A percentile compares a stretch with the other conserved stretches of the same genome.
Conservation (phyloP, 2,797 vertebrate species). For the Peromyscus eremicus region DNA sequence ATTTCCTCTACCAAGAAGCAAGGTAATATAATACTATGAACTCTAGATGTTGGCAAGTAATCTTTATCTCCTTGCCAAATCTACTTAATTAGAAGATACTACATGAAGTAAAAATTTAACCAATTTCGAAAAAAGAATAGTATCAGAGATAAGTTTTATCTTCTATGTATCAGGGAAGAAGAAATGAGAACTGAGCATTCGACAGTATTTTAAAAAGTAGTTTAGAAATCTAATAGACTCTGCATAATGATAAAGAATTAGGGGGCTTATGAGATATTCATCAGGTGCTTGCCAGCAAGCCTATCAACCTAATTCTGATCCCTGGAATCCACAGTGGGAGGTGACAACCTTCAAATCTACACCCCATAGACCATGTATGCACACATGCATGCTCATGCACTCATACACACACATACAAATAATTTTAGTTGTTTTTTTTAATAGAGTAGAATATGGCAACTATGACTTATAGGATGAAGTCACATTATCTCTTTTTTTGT, state of each 20-base stretch:
- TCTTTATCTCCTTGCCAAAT: constrained; percentile 51
- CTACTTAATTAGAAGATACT: constrained; percentile 35
- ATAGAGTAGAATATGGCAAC: background rate
- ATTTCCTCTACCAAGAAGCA: constrained; percentile 18
- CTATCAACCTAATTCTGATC: background rate
- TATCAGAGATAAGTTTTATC: constrained; percentile 36
- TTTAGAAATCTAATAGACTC: background rate
- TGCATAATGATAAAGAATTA: background rate
- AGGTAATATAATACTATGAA: constrained; percentile 57
- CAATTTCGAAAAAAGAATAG: background rate
- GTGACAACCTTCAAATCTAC: background rate
- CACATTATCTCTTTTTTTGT: background rate
- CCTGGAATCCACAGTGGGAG: background rate
- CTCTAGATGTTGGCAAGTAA: background rate
- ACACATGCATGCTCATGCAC: background rate
- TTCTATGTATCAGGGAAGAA: background rate
- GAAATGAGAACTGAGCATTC: constrained; percentile 22
- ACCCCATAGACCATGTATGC: too few relatives aligned
- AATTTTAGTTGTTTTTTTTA: background rate
- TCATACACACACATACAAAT: background rate
- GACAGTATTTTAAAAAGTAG: constrained; percentile 15
- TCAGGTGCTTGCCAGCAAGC: background rate
- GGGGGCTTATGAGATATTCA: background rate
- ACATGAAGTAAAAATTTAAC: constrained; percentile 42
- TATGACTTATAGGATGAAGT: constrained; percentile 7